Evolutionary conservation across 30 jellyfish, hydroid and myxozoan genomes (phyloP).

Genomic region (Aurelia coerulea): DNA sequence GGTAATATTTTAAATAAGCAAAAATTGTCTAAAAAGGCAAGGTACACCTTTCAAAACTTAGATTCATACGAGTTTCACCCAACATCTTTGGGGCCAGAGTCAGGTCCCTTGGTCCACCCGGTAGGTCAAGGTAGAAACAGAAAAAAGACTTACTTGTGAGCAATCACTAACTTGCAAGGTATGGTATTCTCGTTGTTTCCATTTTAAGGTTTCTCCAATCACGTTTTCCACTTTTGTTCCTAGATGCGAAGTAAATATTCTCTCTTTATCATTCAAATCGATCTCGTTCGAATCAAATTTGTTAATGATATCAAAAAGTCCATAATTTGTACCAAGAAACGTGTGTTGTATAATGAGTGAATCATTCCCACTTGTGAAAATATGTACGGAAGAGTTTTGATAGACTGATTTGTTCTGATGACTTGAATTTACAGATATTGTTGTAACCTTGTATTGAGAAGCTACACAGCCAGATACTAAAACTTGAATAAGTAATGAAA

Average conservation of each 20-base stretch:
- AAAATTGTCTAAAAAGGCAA: too few species aligned
- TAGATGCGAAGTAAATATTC: not conserved
- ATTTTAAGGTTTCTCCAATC: not conserved
- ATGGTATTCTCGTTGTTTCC: not conserved
- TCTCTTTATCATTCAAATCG: not conserved
- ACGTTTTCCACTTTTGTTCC: not conserved
- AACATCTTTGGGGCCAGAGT: too few species aligned
- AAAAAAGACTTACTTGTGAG: not conserved
- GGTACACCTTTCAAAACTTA: too few species aligned
- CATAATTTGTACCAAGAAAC: not conserved
- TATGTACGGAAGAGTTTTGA: not conserved
- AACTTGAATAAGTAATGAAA: too few species aligned
- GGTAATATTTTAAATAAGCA: too few species aligned
- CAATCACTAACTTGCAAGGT: not conserved
- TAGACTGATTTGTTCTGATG: not conserved
- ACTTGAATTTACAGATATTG: not conserved
- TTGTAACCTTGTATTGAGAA: not conserved
- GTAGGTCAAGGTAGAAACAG: not conserved
- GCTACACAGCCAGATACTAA: not conserved
- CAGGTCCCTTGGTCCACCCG: too few species aligned
- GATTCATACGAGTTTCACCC: too few species aligned
- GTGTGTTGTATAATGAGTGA: not conserved
- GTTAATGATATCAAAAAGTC: slow-evolving; percentile 1
- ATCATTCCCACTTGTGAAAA: not conserved
- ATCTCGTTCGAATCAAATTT: not conserved